Evolutionary conservation across 2,797 vertebrate genomes (phyloP).

Genomic region (Triplophysa yarkandensis): DNA sequence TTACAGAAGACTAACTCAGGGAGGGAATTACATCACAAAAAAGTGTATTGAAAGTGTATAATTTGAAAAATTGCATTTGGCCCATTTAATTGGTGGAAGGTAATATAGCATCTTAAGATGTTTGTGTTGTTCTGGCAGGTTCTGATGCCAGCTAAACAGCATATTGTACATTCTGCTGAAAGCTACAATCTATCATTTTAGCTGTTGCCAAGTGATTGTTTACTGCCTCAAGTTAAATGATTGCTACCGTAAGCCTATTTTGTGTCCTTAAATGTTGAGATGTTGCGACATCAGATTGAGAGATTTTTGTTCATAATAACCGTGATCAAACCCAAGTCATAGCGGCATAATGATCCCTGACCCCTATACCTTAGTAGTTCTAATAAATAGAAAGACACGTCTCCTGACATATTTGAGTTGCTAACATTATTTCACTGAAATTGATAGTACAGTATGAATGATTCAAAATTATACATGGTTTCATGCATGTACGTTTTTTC

Average conservation of each 20-base stretch:
- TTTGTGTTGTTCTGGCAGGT: not conserved
- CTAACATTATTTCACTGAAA: not conserved
- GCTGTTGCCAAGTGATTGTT: not conserved
- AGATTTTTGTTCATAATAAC: not conserved
- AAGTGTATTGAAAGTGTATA: too few species aligned
- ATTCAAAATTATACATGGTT: not conserved
- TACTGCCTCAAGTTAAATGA: not conserved
- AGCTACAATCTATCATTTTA: too few species aligned
- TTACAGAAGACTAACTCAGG: not conserved
- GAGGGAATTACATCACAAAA: conserved; percentile 8
- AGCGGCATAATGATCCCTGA: not conserved
- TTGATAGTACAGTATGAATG: not conserved
- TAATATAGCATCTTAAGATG: not conserved
- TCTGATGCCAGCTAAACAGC: not conserved
- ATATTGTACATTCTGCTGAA: too few species aligned
- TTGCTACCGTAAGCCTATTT: not conserved
- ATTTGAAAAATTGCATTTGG: not conserved
- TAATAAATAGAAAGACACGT: not conserved
- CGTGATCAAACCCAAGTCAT: not conserved
- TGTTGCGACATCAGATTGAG: too few species aligned
- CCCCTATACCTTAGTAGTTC: not conserved
- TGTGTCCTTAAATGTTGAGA: not conserved
- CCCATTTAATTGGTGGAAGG: not conserved
- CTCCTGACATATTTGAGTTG: not conserved
- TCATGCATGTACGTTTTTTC: not conserved